phyloP scores from a whole-genome alignment of 2,113 vertebrate genomes.

The Spea multiplicata region DNA sequence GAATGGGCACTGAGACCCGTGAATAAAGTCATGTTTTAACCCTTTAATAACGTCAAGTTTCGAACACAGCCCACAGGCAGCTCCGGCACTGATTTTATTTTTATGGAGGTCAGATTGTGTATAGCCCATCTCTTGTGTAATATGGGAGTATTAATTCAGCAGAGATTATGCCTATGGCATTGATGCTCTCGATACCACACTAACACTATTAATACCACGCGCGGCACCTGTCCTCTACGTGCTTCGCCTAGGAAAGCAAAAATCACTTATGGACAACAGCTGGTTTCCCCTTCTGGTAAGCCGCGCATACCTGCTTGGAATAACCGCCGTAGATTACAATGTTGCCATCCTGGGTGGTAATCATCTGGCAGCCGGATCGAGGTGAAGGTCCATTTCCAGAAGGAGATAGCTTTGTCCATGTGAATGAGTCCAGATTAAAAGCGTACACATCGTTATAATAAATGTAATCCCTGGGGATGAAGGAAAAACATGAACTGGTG shows the following conservation, averaged over 20 bases:
- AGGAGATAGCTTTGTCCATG: constrained; percentile 78
- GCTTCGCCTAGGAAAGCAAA: too few species aligned
- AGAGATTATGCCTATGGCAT: too few species aligned
- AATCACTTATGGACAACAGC: too few species aligned
- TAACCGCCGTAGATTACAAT: constrained; percentile 90
- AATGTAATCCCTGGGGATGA: constrained; percentile 81
- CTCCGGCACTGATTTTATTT: too few species aligned
- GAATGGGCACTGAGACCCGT: not conserved
- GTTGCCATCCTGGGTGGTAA: constrained; percentile 70
- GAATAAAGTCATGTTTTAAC: not conserved
- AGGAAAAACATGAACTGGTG: not conserved
- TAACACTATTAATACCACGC: too few species aligned
- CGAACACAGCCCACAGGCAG: too few species aligned
- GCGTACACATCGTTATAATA: constrained; percentile 87
- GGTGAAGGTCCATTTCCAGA: constrained; percentile 75
- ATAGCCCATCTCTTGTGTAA: too few species aligned
- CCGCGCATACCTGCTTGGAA: constrained; percentile 81
- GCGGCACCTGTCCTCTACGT: too few species aligned
- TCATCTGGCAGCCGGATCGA: constrained; percentile 86
- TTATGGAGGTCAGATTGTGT: too few species aligned
- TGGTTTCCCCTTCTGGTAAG: not conserved
- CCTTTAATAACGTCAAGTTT: too few species aligned
- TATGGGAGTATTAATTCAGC: too few species aligned
- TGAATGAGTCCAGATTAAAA: constrained; percentile 87
- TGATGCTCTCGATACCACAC: too few species aligned